Evolutionary conservation across 64 coral and sea anemone genomes (phyloP), one percentile per base, ranked within the genome.

Genomic region (Astreopora myriophthalma): DNA sequence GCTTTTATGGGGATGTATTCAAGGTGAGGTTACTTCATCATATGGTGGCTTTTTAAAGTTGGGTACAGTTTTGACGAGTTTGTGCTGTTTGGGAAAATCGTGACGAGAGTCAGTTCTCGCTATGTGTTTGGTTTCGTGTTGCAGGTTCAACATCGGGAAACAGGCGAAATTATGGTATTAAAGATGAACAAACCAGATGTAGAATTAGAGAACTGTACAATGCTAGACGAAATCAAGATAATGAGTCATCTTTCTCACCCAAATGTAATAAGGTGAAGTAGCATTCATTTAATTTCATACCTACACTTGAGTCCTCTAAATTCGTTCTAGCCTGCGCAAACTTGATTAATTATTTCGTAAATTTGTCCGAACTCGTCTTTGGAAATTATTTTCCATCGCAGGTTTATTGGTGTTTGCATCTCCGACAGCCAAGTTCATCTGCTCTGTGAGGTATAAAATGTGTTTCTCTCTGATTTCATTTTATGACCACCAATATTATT

Each of bases 1-100:
- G 95, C 20, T 96, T 96, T 88, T 96, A 94, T 87, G 95, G 95
- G 16, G 79, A 94, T 29, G 33, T 96, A 25, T 96, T 86, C 62
- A 96, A 94, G 95, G 95, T 96, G 85, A 29, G 44, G 5, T 20
- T 27, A 30, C 22, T 34, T 17, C 26, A 28, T 61, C 20, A 12
- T 20, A 52, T 16, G 16, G 24, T 5, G 24, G 20, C 23, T 24
- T 88, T 75, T 34, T 34, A 24, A 35, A 38, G 6, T 77, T 27
- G 16, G 22, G 12, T 60, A 49, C 62, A 55, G 34, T 48, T 51
- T 84, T 55, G 7, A 73, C 28, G 63, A 49, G 69, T 55, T 92
- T 69, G 12, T n/a, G 67, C 6, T 40, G n/a, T 22, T 23, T 40
- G 69, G 69, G 0, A 51, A 29, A 23, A 13, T 71, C 40, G 66